Conservation (phyloP, 2,888 invertebrate genomes). For the Sinodicranocentrus sp. region DNA sequence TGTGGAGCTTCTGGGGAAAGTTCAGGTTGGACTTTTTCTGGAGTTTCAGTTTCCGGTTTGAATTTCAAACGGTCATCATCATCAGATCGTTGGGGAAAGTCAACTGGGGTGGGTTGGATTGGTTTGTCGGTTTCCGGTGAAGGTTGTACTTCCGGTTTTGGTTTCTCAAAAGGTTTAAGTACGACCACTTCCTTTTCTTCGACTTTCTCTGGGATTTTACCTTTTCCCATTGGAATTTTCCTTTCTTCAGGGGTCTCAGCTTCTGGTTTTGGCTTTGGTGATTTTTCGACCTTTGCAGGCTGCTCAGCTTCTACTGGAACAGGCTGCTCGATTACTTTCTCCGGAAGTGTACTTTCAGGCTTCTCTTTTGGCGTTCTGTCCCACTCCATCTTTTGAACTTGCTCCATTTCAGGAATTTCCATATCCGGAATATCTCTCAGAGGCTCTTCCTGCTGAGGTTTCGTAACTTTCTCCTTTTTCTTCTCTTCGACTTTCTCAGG, state of each 20-base stretch:
- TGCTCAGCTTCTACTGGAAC: background rate
- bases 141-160: slow-evolving; percentile 29
- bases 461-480: background rate
- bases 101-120: background rate
- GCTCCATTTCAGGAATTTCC: slow-evolving; percentile 25
- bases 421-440: slow-evolving; percentile 52
- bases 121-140: background rate
- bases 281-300: background rate
- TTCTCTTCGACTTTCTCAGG: background rate
- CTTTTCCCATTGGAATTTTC: slow-evolving; percentile 51
- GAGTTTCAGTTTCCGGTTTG: no score
- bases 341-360: background rate
- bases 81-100: background rate
- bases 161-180: slow-evolving; percentile 77
- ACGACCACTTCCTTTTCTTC: slow-evolving; percentile 57
- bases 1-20: no score
- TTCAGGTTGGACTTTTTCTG: no score
- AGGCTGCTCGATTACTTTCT: background rate
- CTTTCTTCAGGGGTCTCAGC: slow-evolving; percentile 38
- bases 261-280: slow-evolving; percentile 34
- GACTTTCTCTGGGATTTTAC: slow-evolving; percentile 45
- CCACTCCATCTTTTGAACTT: slow-evolving; percentile 20
- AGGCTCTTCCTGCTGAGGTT: background rate
- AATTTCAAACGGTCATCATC: no score
- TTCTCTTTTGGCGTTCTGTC: background rate